These are phyloP conservation scores for Drosophila pullipes DNA, from an alignment of 2,888 invertebrate genomes.

Conservation along the genomic window DNA sequence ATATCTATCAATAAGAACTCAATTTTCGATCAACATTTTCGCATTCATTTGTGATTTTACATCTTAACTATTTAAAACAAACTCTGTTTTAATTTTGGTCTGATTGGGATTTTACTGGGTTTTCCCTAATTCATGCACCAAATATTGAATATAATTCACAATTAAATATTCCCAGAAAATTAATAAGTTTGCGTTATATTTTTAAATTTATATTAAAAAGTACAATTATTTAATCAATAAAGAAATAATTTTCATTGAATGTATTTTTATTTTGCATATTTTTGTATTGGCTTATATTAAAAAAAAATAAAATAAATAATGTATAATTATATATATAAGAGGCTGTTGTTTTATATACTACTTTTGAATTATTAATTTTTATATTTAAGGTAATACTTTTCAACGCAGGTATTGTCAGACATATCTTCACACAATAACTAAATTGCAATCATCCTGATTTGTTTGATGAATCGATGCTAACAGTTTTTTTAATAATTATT, in stretches of 20 bases:
- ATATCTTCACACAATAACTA: not conserved
- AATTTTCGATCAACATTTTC: not conserved
- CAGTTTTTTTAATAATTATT: not conserved
- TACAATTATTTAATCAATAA: not conserved
- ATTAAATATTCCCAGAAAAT: not conserved
- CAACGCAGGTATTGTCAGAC: not conserved
- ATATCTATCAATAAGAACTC: not conserved
- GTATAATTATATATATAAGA: not conserved
- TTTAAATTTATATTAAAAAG: accelerated
- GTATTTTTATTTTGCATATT: not conserved
- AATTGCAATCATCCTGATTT: accelerated
- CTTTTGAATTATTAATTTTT: not conserved
- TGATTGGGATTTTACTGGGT: not conserved
- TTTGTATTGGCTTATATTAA: not conserved
- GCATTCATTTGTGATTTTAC: not conserved
- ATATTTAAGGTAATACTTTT: not conserved
- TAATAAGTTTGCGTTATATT: not conserved
- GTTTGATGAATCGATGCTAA: not conserved
- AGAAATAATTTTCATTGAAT: not conserved
- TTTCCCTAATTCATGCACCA: not conserved
- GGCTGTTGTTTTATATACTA: not conserved
- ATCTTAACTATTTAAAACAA: not conserved
- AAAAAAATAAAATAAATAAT: not conserved
- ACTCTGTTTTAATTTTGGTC: not conserved
- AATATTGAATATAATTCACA: not conserved